Percentiles rank a stretch among this genome's conserved stretches.
phyloP scores from a whole-genome alignment of 2,888 invertebrate genomes.

The Malthinus seriepunctatus region DNA sequence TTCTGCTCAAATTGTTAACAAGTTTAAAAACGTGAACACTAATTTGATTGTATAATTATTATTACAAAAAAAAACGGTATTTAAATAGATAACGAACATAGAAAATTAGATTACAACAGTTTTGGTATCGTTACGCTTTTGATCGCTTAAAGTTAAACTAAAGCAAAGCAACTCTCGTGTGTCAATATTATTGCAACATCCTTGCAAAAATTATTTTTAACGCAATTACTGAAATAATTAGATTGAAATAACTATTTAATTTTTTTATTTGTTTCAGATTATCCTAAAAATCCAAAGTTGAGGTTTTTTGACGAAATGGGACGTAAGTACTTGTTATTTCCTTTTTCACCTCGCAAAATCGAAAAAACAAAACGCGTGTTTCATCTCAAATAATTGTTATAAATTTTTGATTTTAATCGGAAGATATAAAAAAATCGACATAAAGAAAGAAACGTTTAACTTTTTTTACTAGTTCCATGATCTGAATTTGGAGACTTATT shows the following conservation, averaged over 20 bases:
- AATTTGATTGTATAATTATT: not conserved
- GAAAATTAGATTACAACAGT: constrained; percentile 9
- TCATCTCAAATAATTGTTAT: not conserved
- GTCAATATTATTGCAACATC: constrained; percentile 10
- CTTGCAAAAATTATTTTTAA: not conserved
- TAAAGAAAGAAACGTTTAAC: constrained; percentile 15
- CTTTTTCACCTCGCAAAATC: not conserved
- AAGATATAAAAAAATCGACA: constrained; percentile 9
- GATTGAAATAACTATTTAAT: not conserved
- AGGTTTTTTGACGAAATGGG: constrained; percentile 71
- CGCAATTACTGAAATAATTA: constrained; percentile 1
- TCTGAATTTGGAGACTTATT: constrained; percentile 27
- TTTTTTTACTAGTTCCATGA: constrained; percentile 21
- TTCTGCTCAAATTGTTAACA: no score
- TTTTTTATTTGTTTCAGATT: constrained; percentile 39
- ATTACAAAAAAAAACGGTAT: not conserved
- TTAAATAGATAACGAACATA: constrained; percentile 1
- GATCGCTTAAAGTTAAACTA: constrained; percentile 9
- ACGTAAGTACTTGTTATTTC: constrained; percentile 59
- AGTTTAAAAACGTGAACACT: no score
- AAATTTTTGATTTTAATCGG: constrained; percentile 13
- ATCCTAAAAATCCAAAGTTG: constrained; percentile 44
- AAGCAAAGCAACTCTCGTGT: constrained; percentile 12
- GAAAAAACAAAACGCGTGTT: no score
- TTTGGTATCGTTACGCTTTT: constrained; percentile 12